phyloP scores from a whole-genome alignment of 2,888 invertebrate species.

The Aporophyla nigra region DNA sequence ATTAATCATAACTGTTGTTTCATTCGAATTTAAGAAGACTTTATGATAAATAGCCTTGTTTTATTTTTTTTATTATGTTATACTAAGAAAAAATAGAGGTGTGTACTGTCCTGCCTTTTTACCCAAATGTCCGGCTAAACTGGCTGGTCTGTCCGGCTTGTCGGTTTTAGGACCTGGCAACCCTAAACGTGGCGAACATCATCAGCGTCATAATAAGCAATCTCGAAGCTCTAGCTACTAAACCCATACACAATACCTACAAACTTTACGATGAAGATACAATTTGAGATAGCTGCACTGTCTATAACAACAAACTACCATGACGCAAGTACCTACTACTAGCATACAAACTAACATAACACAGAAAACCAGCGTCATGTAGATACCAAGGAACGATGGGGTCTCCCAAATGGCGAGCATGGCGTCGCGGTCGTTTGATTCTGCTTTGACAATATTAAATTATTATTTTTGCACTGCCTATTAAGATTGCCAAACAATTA shows the following conservation, averaged over 20 bases:
- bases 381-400: neutral
- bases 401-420: neutral
- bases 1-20: too few species aligned
- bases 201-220: conserved; percentile 4
- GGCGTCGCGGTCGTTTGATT: neutral
- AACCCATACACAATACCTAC: neutral
- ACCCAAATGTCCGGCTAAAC: too few species aligned
- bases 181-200: conserved; percentile 15
- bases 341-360: neutral
- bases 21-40: too few species aligned
- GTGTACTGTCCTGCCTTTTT: too few species aligned
- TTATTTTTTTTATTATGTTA: too few species aligned
- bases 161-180: too few species aligned
- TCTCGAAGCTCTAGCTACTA: neutral
- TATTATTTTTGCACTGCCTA: neutral
- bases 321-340: neutral
- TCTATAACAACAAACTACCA: neutral
- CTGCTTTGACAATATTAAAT: neutral
- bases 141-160: too few species aligned
- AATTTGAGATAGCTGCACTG: neutral
- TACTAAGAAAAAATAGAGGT: too few species aligned
- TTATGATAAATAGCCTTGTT: too few species aligned
- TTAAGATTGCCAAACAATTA: neutral
- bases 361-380: neutral
- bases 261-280: conserved; percentile 2